Percentiles rank a stretch among this genome's conserved stretches.
These are phyloP conservation scores for Hecatera dysodea DNA, from an alignment of 2,888 invertebrate genomes.

Conservation along the genomic window DNA sequence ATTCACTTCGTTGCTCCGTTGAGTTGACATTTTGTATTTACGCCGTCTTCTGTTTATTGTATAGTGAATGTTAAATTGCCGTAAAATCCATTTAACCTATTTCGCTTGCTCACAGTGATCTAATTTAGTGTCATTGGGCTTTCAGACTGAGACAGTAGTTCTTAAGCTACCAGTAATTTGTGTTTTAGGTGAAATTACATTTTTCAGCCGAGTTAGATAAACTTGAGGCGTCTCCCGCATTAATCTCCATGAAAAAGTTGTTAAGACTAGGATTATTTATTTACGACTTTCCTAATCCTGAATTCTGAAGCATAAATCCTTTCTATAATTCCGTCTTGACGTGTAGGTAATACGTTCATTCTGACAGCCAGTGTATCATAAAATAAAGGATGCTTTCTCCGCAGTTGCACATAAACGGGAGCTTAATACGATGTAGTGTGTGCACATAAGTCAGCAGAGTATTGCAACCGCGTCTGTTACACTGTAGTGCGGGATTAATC, in stretches of 20 bases:
- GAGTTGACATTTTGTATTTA: constrained; percentile 65
- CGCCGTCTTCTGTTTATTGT: constrained; percentile 64
- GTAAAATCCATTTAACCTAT: constrained; percentile 59
- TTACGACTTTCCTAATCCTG: constrained; percentile 45
- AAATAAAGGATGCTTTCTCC: constrained; percentile 56
- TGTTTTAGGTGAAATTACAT: constrained; percentile 33
- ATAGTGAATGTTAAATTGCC: constrained; percentile 62
- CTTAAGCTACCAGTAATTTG: constrained; percentile 33
- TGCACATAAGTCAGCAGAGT: constrained; percentile 56
- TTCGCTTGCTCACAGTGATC: constrained; percentile 52
- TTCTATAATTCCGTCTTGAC: constrained; percentile 47
- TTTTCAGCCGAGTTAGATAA: constrained; percentile 37
- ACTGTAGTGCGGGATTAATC: constrained; percentile 63
- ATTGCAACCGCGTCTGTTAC: constrained; percentile 55
- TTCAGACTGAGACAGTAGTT: constrained; percentile 25
- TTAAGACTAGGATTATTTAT: constrained; percentile 53
- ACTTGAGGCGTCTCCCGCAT: constrained; percentile 28
- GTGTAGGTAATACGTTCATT: constrained; percentile 50
- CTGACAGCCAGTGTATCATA: constrained; percentile 58
- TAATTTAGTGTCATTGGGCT: constrained; percentile 50
- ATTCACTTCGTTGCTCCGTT: constrained; percentile 64
- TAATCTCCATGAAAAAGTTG: constrained; percentile 51
- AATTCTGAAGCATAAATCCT: constrained; percentile 49
- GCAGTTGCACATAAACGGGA: constrained; percentile 57
- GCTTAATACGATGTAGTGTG: constrained; percentile 55